A percentile compares a stretch with the other conserved stretches of the same genome.
Conservation (phyloP, 1,140 invertebrate genomes). For the Coenobita brevimanus region DNA sequence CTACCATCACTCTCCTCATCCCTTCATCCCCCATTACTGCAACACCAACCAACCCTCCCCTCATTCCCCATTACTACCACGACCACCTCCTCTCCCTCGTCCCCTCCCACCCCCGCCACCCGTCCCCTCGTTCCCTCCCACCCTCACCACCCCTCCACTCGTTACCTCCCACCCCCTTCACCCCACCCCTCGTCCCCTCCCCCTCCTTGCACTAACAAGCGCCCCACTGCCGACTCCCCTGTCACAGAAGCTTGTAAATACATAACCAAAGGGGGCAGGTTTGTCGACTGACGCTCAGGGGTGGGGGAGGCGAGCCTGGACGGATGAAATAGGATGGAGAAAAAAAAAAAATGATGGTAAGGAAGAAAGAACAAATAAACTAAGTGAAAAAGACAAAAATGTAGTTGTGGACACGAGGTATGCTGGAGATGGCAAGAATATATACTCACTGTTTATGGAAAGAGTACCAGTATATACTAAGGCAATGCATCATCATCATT, state of each 20-base stretch:
- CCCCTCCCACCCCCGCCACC: no score
- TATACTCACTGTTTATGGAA: background rate
- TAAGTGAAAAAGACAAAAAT: background rate
- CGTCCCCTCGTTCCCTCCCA: background rate
- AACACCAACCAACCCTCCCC: no score
- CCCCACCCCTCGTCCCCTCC: background rate
- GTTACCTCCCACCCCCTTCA: background rate
- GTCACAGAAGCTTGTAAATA: background rate
- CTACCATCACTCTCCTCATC: no score
- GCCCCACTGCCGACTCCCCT: background rate
- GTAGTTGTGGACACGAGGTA: background rate
- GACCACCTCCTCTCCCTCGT: background rate
- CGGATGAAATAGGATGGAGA: background rate
- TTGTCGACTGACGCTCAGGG: background rate
- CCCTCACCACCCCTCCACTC: background rate
- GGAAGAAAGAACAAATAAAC: background rate
- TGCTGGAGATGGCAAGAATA: background rate
- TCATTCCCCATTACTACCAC: no score
- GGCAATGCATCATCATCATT: no score
- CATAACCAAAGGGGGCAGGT: background rate
- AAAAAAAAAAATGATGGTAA: background rate
- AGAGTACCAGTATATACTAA: no score
- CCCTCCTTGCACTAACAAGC: background rate
- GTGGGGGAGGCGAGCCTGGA: background rate
- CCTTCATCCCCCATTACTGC: no score